Conservation (phyloP, 2,888 invertebrate genomes). For the Glyphotaelius pellucidus region DNA sequence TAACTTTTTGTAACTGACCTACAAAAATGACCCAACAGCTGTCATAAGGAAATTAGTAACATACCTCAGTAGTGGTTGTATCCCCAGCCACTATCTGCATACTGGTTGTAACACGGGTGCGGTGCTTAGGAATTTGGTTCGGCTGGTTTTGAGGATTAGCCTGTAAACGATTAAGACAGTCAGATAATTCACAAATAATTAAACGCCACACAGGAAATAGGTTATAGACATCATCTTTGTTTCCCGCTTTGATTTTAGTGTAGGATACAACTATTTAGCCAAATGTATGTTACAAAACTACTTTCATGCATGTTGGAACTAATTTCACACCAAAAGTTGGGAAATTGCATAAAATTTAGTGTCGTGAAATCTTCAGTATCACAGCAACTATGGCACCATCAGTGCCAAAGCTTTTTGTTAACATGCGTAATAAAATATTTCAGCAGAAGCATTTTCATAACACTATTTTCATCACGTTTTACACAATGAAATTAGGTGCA, state of each 20-base stretch:
- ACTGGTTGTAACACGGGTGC: constrained; percentile 23
- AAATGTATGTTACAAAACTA: too few relatives aligned
- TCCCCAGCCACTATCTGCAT: not conserved
- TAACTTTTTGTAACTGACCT: not conserved
- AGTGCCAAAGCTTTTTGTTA: too few relatives aligned
- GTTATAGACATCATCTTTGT: not conserved
- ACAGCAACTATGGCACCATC: too few relatives aligned
- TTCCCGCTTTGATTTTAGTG: not conserved
- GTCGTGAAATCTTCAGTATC: too few relatives aligned
- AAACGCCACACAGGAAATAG: not conserved
- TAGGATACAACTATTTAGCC: not conserved
- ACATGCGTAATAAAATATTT: too few relatives aligned
- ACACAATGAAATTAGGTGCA: too few relatives aligned
- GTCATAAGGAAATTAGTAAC: not conserved
- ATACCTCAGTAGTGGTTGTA: not conserved
- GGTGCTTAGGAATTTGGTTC: constrained; percentile 50
- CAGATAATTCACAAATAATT: not conserved
- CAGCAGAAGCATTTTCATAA: too few relatives aligned
- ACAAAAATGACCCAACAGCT: not conserved
- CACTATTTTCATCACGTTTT: too few relatives aligned
- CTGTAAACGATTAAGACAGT: constrained; percentile 7
- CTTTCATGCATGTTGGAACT: too few relatives aligned
- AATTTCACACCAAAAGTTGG: too few relatives aligned
- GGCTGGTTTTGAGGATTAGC: constrained; percentile 53
- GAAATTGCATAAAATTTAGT: too few relatives aligned